Conservation (phyloP, 2,113 vertebrate species). For the Microcebus lehilahytsara region DNA sequence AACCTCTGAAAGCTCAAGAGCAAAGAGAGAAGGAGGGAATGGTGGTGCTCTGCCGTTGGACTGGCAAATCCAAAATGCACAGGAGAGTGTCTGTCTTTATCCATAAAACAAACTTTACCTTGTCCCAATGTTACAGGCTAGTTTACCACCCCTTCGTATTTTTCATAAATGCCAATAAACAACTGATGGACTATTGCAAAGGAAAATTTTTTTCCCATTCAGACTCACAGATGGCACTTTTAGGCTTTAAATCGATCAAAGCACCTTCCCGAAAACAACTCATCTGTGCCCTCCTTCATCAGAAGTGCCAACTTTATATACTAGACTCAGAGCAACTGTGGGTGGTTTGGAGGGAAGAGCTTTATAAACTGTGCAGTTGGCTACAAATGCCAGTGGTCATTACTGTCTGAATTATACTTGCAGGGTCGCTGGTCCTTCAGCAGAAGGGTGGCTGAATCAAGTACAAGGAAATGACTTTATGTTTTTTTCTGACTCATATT, state of each 20-base stretch:
- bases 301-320: background rate
- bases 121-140: background rate
- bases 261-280: background rate
- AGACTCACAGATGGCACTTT: background rate
- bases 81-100: background rate
- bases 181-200: background rate
- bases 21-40: background rate
- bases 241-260: background rate
- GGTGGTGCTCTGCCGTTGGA: background rate
- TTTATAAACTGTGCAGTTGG: background rate
- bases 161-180: background rate
- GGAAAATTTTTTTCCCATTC: background rate
- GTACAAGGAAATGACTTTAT: slow-evolving; percentile 14
- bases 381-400: background rate
- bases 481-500: slow-evolving; percentile 59
- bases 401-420: background rate
- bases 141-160: background rate
- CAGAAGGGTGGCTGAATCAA: background rate
- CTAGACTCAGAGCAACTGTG: background rate
- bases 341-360: background rate
- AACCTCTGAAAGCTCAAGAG: background rate
- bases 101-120: background rate
- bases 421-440: background rate
- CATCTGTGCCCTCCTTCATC: background rate
- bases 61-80: background rate